Percentiles rank a stretch among this genome's conserved stretches.
phyloP scores from a whole-genome alignment of 2,113 vertebrate species.

The Chloebia gouldiae region DNA sequence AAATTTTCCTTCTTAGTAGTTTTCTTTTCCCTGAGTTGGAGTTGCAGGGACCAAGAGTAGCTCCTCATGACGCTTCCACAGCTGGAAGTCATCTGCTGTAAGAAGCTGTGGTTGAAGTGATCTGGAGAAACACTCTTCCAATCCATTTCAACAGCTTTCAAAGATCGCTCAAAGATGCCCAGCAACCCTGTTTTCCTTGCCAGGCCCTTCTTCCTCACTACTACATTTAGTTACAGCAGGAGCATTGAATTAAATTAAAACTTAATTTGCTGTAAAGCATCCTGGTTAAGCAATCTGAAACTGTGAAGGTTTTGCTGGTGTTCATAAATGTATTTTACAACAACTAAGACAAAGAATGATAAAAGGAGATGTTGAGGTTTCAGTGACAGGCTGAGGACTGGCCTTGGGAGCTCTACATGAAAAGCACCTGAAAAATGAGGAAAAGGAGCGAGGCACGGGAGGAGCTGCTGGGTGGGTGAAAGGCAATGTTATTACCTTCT shows the following conservation, averaged over 20 bases:
- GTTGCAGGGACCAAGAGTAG: background rate
- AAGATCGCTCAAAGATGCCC: background rate
- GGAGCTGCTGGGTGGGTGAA: background rate
- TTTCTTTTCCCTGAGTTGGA: background rate
- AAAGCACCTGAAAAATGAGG: background rate
- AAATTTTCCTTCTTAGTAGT: background rate
- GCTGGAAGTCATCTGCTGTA: background rate
- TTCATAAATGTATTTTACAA: background rate
- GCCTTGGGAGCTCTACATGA: background rate
- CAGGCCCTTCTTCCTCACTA: background rate
- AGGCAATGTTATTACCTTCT: background rate
- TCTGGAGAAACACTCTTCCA: background rate
- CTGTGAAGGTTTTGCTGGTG: background rate
- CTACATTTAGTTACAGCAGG: background rate
- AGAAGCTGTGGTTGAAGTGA: background rate
- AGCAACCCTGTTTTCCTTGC: background rate
- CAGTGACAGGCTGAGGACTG: background rate
- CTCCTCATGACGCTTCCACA: background rate
- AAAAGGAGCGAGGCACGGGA: background rate
- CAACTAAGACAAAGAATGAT: background rate
- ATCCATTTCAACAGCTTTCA: conserved; percentile 2
- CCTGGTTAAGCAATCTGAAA: background rate
- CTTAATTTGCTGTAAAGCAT: background rate
- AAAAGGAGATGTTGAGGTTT: background rate
- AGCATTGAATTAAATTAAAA: background rate